These are phyloP conservation scores for Premnoplex brunnescens DNA, from an alignment of 2,797 vertebrate species.

Conservation along the genomic window DNA sequence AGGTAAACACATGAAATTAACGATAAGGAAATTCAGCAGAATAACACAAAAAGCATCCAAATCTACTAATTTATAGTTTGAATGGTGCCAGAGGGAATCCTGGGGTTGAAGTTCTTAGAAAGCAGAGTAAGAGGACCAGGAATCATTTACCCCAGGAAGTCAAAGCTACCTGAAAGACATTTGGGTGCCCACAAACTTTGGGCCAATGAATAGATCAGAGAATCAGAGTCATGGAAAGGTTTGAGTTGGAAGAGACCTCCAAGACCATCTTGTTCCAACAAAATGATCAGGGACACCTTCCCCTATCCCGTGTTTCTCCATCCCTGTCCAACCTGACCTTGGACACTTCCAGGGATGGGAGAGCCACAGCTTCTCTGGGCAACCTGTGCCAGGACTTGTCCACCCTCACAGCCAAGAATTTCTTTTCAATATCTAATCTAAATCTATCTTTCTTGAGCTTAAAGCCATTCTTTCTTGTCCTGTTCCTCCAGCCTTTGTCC, in stretches of 20 bases:
- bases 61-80: not conserved
- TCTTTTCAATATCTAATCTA: accelerated
- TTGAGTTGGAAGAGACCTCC: not conserved
- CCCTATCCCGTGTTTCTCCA: accelerated
- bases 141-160: not conserved
- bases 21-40: not conserved
- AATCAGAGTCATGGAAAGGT: not conserved
- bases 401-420: accelerated
- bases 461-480: accelerated
- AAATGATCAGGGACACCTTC: accelerated
- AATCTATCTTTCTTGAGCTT: no score
- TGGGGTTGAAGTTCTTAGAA: not conserved
- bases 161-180: not conserved
- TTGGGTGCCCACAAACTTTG: not conserved
- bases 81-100: not conserved
- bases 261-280: accelerated
- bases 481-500: accelerated
- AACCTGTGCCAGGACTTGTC: accelerated
- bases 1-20: not conserved
- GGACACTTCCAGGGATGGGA: not conserved
- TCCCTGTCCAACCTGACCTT: accelerated
- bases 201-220: not conserved
- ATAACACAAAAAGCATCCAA: not conserved
- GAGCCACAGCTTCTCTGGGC: accelerated
- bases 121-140: not conserved